Base-by-base conservation (phyloP, 2,113 vertebrate genomes). In the Sialia sialis region DNA sequence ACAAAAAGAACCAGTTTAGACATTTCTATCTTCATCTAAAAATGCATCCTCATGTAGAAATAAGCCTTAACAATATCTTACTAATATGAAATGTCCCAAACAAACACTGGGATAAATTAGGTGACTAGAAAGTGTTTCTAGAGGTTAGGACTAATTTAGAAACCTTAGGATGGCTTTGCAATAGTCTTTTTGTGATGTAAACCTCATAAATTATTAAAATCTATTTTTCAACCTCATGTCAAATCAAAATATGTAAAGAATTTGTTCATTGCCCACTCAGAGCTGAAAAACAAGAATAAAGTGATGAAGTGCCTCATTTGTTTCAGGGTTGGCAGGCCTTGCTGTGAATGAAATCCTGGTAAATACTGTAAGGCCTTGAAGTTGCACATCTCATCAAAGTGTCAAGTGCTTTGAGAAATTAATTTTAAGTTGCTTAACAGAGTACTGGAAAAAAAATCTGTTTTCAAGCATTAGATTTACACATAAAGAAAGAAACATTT, bases 1-100 rank as follows among this genome's bases (percentile, higher is more conserved):
- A 93, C 91, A 91, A 95, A 89, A 93, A 83, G 55, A 94, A 88
- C 48, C 48, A 68, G 76, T 78, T 91, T 77, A 93, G 67, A 86
- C 32, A 70, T 93, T 88, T 93, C 64, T 86, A 13, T 86, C 78
- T 75, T 77, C 17, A 74, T 77, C 38, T 43, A 54, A 83, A 95
- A 77, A 55, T 49, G 11, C 80, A 39, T 80, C 22, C 39, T 89
- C 39, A 16, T 55, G 17, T 75, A 84, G 43, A 78, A 95, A 81
- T 63, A 77, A 93, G 11, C 11, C 46, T 89, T 89, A 74, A 86
- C 93, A 86, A 78, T 70, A 4, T 63, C 52, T 81, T 86, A 13
- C 21, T 49, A 55, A 19, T 7, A 26, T 16, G 13, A 78, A 95
- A 80, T 32, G 9, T 81, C 27, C 46, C 79, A 90, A 38, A 83